Percentiles rank a stretch among this genome's conserved stretches.
phyloP scores from a whole-genome alignment of 2,113 vertebrate genomes.

The Toxotes jaculatrix region DNA sequence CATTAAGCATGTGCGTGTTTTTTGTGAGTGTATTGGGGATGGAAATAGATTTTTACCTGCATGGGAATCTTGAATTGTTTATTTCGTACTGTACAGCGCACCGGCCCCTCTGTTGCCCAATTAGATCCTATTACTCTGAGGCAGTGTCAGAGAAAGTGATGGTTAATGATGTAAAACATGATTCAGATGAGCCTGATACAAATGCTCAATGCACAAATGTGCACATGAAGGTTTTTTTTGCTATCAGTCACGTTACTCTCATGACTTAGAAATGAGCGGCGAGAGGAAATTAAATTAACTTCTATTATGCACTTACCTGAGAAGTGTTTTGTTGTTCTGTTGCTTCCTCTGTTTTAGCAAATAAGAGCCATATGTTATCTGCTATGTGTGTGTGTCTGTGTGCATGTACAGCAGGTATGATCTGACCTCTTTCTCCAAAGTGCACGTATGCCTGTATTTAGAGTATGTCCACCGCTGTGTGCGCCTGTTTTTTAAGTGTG shows the following conservation, averaged over 20 bases:
- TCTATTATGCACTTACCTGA: constrained; percentile 48
- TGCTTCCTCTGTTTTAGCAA: constrained; percentile 24
- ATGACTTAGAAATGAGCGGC: constrained; percentile 40
- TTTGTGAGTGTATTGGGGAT: constrained; percentile 27
- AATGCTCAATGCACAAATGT: constrained; percentile 17
- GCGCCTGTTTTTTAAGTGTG: constrained; percentile 9
- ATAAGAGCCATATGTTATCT: constrained; percentile 45
- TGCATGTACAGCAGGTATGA: not conserved
- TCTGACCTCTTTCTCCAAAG: constrained; percentile 26
- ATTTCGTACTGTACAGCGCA: constrained; percentile 20
- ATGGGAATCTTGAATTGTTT: constrained; percentile 53
- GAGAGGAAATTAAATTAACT: constrained; percentile 52
- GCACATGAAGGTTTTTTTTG: constrained; percentile 1
- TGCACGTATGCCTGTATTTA: constrained; percentile 24
- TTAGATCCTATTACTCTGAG: constrained; percentile 65
- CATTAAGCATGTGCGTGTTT: constrained; percentile 53
- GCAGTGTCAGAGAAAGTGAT: constrained; percentile 49
- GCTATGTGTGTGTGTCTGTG: not conserved
- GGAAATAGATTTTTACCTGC: constrained; percentile 56
- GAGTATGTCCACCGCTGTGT: not conserved
- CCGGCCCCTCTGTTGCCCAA: constrained; percentile 63
- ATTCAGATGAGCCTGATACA: constrained; percentile 48
- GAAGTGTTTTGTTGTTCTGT: constrained; percentile 34
- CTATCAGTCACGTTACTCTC: constrained; percentile 41
- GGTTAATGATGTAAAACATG: constrained; percentile 51